Evolutionary conservation across 2,113 vertebrate species (phyloP).

Genomic region (Pygoscelis adeliae): DNA sequence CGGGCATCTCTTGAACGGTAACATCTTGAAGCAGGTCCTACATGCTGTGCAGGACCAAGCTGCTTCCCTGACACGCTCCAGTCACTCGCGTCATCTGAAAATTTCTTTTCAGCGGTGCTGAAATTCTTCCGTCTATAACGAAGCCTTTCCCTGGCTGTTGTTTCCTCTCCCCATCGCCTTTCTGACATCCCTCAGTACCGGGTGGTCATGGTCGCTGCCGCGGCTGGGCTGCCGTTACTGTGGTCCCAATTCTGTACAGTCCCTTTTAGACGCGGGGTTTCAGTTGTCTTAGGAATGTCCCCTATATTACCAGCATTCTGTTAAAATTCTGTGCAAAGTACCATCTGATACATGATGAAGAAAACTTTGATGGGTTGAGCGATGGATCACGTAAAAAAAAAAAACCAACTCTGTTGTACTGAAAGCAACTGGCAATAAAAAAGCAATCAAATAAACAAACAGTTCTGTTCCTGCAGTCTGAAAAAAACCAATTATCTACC

Average conservation of each 20-base stretch:
- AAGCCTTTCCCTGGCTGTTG: background rate
- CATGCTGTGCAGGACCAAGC: slow-evolving; percentile 9
- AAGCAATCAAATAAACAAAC: background rate
- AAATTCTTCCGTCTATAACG: background rate
- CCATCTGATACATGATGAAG: accelerated
- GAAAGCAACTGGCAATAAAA: background rate
- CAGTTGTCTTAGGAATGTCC: accelerated
- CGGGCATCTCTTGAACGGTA: background rate
- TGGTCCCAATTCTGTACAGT: background rate
- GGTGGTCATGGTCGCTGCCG: accelerated
- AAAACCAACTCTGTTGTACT: background rate
- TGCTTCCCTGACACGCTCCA: background rate
- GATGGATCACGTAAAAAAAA: background rate
- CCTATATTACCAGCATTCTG: background rate
- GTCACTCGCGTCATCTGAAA: background rate
- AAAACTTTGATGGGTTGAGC: background rate
- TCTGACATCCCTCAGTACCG: background rate
- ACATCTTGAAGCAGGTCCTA: background rate
- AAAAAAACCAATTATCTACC: background rate
- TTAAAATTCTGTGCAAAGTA: background rate
- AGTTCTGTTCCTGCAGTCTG: background rate
- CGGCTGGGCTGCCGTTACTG: background rate
- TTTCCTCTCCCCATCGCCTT: background rate
- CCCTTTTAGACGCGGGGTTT: background rate
- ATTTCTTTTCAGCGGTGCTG: background rate